These are phyloP conservation scores for Xyrichtys novacula DNA, from an alignment of 2,797 vertebrate genomes.

Conservation along the genomic window DNA sequence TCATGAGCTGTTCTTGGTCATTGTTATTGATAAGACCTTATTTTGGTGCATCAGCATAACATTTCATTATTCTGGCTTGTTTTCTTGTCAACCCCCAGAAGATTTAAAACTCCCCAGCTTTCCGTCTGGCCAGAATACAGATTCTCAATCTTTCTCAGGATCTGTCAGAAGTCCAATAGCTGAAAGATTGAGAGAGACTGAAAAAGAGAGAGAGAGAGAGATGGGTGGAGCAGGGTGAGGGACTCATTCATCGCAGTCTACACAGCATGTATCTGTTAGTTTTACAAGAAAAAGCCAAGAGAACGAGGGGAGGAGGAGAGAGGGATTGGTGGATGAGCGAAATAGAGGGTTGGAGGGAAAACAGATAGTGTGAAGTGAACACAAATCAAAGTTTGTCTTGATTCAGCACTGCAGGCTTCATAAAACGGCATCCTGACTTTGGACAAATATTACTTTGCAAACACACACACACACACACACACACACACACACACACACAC, in stretches of 20 bases:
- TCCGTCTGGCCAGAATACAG: slow-evolving; percentile 26
- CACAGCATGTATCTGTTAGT: slow-evolving; percentile 38
- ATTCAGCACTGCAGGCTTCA: slow-evolving; percentile 45
- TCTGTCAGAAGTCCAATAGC: slow-evolving; percentile 40
- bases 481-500: not conserved
- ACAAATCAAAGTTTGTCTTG: slow-evolving; percentile 56
- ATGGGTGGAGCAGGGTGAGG: not conserved
- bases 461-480: not conserved
- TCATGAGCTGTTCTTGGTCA: slow-evolving; percentile 16
- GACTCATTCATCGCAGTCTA: slow-evolving; percentile 10
- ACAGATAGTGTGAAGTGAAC: slow-evolving; percentile 27
- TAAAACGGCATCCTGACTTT: slow-evolving; percentile 36
- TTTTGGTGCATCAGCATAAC: slow-evolving; percentile 41
- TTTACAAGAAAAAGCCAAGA: slow-evolving; percentile 35
- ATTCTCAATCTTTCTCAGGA: slow-evolving; percentile 44
- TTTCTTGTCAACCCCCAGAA: slow-evolving; percentile 39
- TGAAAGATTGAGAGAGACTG: slow-evolving; percentile 23
- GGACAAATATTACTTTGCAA: slow-evolving; percentile 16
- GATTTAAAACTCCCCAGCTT: slow-evolving; percentile 44
- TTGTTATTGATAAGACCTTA: slow-evolving; percentile 8
- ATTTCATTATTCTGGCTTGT: slow-evolving; percentile 50
- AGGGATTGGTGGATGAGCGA: slow-evolving; percentile 4
- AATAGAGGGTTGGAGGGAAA: slow-evolving; percentile 19
- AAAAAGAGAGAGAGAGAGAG: not conserved
- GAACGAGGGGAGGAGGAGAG: slow-evolving; percentile 16